Evolutionary conservation across 2,797 vertebrate genomes (phyloP).

Genomic region (Sitta carolinensis): DNA sequence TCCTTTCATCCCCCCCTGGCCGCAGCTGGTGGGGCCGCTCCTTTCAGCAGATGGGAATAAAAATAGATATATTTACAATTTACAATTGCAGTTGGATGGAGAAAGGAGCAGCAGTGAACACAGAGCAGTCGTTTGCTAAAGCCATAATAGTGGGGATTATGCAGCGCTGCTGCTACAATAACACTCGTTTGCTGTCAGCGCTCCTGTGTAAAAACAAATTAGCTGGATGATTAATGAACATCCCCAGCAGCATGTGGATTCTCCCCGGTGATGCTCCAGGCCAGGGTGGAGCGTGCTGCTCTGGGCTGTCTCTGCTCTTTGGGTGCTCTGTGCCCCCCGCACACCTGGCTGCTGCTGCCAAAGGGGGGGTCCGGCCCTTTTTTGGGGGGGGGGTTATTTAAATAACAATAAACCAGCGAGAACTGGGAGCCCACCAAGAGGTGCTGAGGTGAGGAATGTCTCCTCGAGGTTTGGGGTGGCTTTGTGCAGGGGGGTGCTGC

Average conservation of each 20-base stretch:
- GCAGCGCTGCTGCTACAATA: constrained; percentile 77
- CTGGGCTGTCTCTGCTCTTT: constrained; percentile 63
- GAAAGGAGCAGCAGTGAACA: constrained; percentile 39
- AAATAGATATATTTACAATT: constrained; percentile 71
- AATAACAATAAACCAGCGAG: neutral
- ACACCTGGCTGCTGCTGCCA: neutral
- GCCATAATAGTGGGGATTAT: constrained; percentile 70
- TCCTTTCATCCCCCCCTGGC: constrained; percentile 58
- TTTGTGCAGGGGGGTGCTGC: neutral
- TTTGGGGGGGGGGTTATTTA: neutral
- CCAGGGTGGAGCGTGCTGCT: constrained; percentile 54
- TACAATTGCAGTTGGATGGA: constrained; percentile 61
- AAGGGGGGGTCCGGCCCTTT: neutral
- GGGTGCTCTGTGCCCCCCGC: constrained; percentile 43
- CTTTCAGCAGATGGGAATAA: constrained; percentile 74
- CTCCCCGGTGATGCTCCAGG: constrained; percentile 63
- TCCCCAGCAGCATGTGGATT: constrained; percentile 73
- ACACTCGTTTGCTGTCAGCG: constrained; percentile 79
- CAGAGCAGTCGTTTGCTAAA: constrained; percentile 59
- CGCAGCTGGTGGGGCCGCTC: constrained; percentile 57
- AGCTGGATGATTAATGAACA: constrained; percentile 83
- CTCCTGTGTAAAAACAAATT: constrained; percentile 83
- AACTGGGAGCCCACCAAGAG: neutral
- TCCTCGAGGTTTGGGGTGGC: neutral
- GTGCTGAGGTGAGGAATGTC: neutral